These are phyloP conservation scores for Apis mellifera DNA, from an alignment of 1,140 invertebrate genomes.

Conservation along the genomic window Amel_HAv3.1 CM009945.2:8354501-8355000, in stretches of 20 bases:
- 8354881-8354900: not conserved
- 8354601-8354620: not conserved
- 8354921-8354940: conserved; percentile 32
- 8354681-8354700: too few species aligned
- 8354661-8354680: conserved; percentile 2
- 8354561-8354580: not conserved
- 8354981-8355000: conserved; percentile 3
- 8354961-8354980: not conserved
- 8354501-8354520: conserved; percentile 30
- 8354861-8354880: too few species aligned
- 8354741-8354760: conserved; percentile 1
- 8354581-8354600: not conserved
- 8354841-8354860: too few species aligned
- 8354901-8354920: not conserved
- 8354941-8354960: not conserved
- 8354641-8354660: not conserved
- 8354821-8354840: not conserved
- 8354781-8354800: not conserved
- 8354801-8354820: not conserved
- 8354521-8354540: conserved; percentile 16
- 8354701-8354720: not conserved
- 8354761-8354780: not conserved
- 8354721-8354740: not conserved
- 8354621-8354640: not conserved
- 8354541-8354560: not conserved